Conservation (phyloP, 2,113 vertebrate genomes). For the Aythya baeri region DNA sequence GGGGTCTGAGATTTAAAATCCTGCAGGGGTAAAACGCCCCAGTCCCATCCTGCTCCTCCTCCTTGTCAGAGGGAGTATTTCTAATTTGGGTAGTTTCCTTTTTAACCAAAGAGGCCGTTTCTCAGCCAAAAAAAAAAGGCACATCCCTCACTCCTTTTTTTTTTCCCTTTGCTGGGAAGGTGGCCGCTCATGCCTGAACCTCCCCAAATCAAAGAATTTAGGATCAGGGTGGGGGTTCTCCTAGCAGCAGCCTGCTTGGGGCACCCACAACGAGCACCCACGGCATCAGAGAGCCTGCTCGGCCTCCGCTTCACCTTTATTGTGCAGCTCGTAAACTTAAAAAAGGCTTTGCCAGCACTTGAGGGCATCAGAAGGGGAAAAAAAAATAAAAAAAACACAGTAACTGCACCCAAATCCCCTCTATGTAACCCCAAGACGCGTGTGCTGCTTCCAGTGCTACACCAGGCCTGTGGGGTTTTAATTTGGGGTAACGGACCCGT, state of each 20-base stretch:
- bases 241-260: background rate
- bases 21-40: fast-evolving
- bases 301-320: background rate
- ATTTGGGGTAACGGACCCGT: too few species aligned
- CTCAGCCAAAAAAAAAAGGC: background rate
- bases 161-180: background rate
- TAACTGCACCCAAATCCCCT: too few species aligned
- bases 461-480: too few species aligned
- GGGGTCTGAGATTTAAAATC: background rate
- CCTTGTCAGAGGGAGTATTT: background rate
- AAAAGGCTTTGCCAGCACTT: background rate
- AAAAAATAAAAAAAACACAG: too few species aligned
- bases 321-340: background rate
- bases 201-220: background rate
- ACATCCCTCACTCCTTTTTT: too few species aligned
- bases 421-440: too few species aligned
- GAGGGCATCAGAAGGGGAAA: too few species aligned
- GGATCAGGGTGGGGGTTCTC: background rate
- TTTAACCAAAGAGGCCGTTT: background rate
- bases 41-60: background rate
- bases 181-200: background rate
- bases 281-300: too few species aligned
- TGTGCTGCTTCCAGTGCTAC: too few species aligned
- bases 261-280: background rate
- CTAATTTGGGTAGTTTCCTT: background rate